Percentiles rank a stretch among this genome's conserved stretches.
Evolutionary conservation across 2,888 invertebrate genomes (phyloP).

Genomic region (Melanotus villosus): DNA sequence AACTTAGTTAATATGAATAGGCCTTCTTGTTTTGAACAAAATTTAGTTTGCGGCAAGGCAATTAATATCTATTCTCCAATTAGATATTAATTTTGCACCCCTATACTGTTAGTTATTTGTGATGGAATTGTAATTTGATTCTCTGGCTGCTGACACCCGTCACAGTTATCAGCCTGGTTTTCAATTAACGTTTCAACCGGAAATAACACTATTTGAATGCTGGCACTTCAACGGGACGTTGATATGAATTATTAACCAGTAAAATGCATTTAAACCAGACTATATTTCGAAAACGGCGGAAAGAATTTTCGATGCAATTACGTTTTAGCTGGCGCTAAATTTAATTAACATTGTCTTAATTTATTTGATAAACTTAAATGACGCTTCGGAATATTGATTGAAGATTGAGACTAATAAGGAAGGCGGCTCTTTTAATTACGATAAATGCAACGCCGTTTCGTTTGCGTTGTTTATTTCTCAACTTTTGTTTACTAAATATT

Average conservation of each 20-base stretch:
- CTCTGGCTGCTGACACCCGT: conserved; percentile 27
- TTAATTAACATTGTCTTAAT: neutral
- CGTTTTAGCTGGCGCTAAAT: neutral
- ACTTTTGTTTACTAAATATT: too few species aligned
- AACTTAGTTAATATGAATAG: too few species aligned
- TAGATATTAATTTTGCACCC: conserved; percentile 16
- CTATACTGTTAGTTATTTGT: conserved; percentile 18
- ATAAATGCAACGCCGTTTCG: too few species aligned
- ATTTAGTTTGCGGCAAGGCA: neutral
- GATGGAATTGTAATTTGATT: conserved; percentile 26
- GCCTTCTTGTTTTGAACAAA: neutral
- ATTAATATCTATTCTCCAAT: conserved; percentile 4
- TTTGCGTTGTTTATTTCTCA: too few species aligned
- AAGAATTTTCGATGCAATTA: neutral
- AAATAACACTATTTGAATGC: conserved; percentile 30
- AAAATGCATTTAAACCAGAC: neutral
- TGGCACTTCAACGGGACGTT: neutral
- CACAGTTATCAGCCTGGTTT: conserved; percentile 25
- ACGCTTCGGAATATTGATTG: neutral
- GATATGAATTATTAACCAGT: neutral
- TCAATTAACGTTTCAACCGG: conserved; percentile 32
- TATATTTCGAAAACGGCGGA: neutral
- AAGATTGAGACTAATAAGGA: neutral
- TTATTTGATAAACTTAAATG: neutral
- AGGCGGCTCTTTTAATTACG: too few species aligned